Evolutionary conservation across 2,113 vertebrate genomes (phyloP).

Genomic region (Piprites chloris): DNA sequence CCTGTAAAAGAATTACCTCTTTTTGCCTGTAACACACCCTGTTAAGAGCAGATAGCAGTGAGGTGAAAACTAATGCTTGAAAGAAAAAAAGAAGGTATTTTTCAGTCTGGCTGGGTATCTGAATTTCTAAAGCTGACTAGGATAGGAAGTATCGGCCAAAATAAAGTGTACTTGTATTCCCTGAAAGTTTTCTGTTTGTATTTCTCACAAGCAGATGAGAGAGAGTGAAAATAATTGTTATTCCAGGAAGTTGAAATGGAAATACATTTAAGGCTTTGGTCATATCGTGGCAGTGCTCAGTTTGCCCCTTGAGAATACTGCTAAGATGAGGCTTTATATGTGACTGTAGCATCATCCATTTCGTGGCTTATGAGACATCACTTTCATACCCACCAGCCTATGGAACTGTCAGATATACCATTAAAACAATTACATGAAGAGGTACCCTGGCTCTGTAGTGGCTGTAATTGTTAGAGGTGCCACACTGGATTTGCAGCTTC

Average conservation of each 20-base stretch:
- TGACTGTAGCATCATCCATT: background rate
- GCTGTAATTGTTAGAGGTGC: background rate
- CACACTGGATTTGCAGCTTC: background rate
- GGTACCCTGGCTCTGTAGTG: background rate
- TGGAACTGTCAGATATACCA: background rate
- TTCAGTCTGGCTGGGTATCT: background rate
- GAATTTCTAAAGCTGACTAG: background rate
- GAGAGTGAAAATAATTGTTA: background rate
- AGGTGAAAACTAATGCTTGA: background rate
- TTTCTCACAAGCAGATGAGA: background rate
- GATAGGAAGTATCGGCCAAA: background rate
- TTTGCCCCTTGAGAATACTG: constrained; percentile 6
- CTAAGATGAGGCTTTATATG: background rate
- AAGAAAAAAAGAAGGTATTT: background rate
- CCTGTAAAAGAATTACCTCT: background rate
- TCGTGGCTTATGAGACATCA: background rate
- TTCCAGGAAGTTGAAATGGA: background rate
- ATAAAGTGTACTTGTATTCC: background rate
- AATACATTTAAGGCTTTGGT: background rate
- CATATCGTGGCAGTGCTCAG: background rate
- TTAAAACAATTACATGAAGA: background rate
- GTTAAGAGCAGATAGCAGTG: background rate
- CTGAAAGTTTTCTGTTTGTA: background rate
- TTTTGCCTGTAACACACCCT: background rate
- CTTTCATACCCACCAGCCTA: background rate